Base-by-base conservation (phyloP, 2,113 vertebrate species). In the Gopherus flavomarginatus region DNA sequence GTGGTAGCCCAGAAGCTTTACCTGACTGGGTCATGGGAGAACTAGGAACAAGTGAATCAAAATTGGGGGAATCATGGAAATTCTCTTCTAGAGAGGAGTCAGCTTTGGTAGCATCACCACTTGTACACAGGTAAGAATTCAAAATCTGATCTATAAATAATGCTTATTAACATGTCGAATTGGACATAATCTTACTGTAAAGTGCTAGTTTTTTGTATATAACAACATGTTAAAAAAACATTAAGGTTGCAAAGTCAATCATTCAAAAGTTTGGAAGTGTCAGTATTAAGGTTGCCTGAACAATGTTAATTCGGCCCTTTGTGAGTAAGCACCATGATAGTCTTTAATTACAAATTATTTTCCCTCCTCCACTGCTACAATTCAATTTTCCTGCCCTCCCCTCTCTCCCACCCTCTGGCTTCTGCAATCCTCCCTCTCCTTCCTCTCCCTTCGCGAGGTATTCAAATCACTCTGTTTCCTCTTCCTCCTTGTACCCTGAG, bases 21-120 rank as follows among this genome's bases (percentile, higher is more conserved):
- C 99, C 99, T 44, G 98, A 98, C 87, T 99, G 99, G 99, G 98
- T 99, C 31, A 85, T 96, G 72, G 98, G 98, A 83, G 99, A 99
- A 81, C 98, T 99, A 87, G 97, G 86, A 27, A 97, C 62, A 31
- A 52, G 72, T 4, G 97, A 92, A 11, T 92, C 19, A 2, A 96
- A 87, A 53, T 38, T 54, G 11, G 97, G 97, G 11, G 98, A 98
- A 38, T 97, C 86, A 0, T 98, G 98, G 98, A 94, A 85, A 10
- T 1, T 52, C 0, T 97, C 95, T 69, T 97, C 92, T 95, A 97
- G 49, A 98, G 98, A 95, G 47, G 96, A 92, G 3, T 94, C 93
- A 52, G 50, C 90, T 44, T 57, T 83, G 92, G 22, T 94, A 77
- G 90, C 98, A 26, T 95, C 97, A 1, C 90, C 97, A 14, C 59